Conservation (phyloP, 1,140 invertebrate genomes). For the Megalopta genalis region DNA sequence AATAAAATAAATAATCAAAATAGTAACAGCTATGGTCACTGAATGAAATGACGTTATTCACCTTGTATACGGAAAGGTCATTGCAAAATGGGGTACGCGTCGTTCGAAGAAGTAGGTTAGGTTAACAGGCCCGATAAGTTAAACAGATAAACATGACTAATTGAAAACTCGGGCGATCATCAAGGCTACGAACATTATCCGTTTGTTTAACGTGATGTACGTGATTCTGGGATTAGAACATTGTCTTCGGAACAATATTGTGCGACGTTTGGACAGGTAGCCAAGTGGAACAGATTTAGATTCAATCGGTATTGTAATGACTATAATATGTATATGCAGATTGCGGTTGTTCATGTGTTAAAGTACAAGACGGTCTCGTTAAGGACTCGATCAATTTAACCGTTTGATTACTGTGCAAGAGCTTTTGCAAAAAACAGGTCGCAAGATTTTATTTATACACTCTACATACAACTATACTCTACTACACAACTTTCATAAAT, state of each 20-base stretch:
- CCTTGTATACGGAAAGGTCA: neutral
- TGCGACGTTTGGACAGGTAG: neutral
- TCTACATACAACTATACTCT: too few relatives aligned
- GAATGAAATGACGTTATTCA: too few relatives aligned
- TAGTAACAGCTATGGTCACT: too few relatives aligned
- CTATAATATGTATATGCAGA: too few relatives aligned
- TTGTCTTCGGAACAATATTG: neutral
- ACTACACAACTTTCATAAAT: too few relatives aligned
- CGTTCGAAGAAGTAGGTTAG: slow-evolving; percentile 20
- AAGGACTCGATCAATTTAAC: too few relatives aligned
- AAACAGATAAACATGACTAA: slow-evolving; percentile 21
- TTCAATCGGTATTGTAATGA: neutral
- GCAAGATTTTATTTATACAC: too few relatives aligned
- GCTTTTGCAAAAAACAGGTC: too few relatives aligned
- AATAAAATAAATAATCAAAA: too few relatives aligned
- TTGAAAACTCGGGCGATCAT: slow-evolving; percentile 6
- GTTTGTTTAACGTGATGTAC: slow-evolving; percentile 6
- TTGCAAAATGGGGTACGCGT: neutral
- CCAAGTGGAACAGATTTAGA: neutral
- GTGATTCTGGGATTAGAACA: neutral
- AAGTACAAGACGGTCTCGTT: too few relatives aligned
- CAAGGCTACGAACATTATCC: neutral
- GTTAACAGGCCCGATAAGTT: slow-evolving; percentile 35
- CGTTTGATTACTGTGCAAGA: neutral
- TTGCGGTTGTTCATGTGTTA: too few relatives aligned